phyloP scores from a whole-genome alignment of 2,888 invertebrate species.

The Diarsia mendica region DNA sequence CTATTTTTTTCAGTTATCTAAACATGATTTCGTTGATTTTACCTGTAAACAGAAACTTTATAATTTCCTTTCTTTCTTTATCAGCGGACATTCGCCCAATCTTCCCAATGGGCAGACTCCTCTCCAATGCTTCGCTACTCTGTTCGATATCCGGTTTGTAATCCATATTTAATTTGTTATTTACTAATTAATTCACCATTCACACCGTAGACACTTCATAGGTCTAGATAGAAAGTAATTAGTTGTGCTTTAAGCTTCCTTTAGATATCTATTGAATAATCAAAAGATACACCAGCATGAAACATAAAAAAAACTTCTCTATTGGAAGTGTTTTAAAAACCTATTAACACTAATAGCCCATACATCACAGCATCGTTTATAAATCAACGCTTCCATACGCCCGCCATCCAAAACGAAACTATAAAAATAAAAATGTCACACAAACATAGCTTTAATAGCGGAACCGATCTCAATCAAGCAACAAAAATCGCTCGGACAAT shows the following conservation, averaged over 20 bases:
- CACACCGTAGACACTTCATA: constrained; percentile 14
- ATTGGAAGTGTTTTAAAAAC: constrained; percentile 58
- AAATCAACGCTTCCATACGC: constrained; percentile 55
- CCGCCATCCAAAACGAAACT: constrained; percentile 50
- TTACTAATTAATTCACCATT: constrained; percentile 7
- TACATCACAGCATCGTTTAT: constrained; percentile 59
- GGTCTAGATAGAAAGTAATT: constrained; percentile 35
- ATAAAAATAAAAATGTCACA: constrained; percentile 67
- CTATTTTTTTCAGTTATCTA: background rate
- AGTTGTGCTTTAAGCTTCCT: constrained; percentile 25
- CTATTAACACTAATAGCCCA: constrained; percentile 57
- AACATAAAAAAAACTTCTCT: background rate
- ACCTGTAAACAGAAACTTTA: constrained; percentile 12
- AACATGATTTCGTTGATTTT: background rate
- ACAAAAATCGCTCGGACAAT: constrained; percentile 69
- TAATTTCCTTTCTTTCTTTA: constrained; percentile 52
- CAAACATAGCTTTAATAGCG: constrained; percentile 74
- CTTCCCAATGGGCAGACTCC: constrained; percentile 56
- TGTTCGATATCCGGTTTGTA: constrained; percentile 61
- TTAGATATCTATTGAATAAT: background rate
- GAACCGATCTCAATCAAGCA: constrained; percentile 83
- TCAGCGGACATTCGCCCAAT: constrained; percentile 58
- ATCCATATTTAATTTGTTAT: constrained; percentile 46
- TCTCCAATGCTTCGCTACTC: constrained; percentile 63
- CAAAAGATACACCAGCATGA: constrained; percentile 9